phyloP scores from a whole-genome alignment of 2,888 invertebrate genomes.

The Drosophila melanosoma region DNA sequence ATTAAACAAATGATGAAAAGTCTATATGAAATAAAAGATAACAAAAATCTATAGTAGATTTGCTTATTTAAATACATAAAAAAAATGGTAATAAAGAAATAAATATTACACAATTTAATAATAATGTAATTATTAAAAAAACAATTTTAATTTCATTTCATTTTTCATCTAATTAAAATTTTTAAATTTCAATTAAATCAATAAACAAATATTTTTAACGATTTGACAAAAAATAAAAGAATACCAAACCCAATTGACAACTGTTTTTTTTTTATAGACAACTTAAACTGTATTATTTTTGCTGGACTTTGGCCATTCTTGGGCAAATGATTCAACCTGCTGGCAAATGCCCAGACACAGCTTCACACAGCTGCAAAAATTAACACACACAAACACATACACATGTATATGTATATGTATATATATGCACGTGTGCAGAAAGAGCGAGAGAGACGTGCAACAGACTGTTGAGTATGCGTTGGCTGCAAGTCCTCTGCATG shows the following conservation, averaged over 20 bases:
- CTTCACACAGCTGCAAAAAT: constrained; percentile 4
- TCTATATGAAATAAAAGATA: background rate
- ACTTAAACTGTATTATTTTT: background rate
- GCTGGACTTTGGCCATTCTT: constrained; percentile 15
- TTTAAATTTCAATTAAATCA: no score
- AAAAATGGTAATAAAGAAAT: background rate
- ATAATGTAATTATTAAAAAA: background rate
- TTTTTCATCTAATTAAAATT: no score
- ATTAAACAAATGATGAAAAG: no score
- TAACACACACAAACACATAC: background rate
- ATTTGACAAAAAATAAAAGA: no score
- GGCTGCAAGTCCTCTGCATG: constrained; percentile 56
- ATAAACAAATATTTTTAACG: no score
- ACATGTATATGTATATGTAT: background rate
- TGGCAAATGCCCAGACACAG: constrained; percentile 45
- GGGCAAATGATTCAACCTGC: constrained; percentile 59
- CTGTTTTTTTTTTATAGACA: constrained; percentile 2
- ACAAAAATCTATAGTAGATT: background rate
- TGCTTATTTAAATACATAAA: background rate
- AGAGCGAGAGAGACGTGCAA: constrained; percentile 38
- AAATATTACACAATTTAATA: background rate
- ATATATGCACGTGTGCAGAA: background rate
- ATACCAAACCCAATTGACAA: background rate
- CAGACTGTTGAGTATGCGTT: constrained; percentile 33
- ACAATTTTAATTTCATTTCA: no score